Percentiles rank a stretch among this genome's conserved stretches.
These are phyloP conservation scores for Drosophila buzzatii DNA, from an alignment of 2,888 invertebrate genomes.

Conservation along the genomic window DNA sequence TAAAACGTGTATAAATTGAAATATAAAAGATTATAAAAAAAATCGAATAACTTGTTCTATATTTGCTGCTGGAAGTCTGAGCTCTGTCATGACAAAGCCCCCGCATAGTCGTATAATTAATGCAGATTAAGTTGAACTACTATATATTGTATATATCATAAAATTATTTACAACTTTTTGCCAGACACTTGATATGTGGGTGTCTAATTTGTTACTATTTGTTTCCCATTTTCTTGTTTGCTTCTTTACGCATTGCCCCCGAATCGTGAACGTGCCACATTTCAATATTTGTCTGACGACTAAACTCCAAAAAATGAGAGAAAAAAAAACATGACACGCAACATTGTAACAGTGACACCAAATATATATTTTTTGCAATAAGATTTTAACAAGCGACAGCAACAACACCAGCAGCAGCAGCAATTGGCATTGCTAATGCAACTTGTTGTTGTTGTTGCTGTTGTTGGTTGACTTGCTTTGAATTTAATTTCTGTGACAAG, in stretches of 20 bases:
- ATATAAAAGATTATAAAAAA: not conserved
- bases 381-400: conserved; percentile 47
- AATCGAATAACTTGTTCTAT: not conserved
- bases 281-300: conserved; percentile 27
- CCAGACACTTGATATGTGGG: conserved; percentile 16
- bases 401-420: conserved; percentile 12
- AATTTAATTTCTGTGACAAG: conserved; percentile 77
- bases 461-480: conserved; percentile 59
- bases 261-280: conserved; percentile 37
- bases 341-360: conserved; percentile 72
- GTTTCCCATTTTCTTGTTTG: not conserved
- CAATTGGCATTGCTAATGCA: conserved; percentile 62
- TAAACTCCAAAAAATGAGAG: conserved; percentile 22
- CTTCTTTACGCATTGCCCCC: conserved; percentile 50
- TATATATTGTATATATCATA: conserved; percentile 10
- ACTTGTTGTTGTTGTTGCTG: conserved; percentile 34
- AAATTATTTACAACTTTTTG: not conserved
- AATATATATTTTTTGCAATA: conserved; percentile 61
- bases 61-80: not conserved
- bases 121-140: not conserved
- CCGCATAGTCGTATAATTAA: conserved; percentile 2
- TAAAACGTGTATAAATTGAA: not conserved
- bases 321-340: conserved; percentile 59
- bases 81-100: conserved; percentile 1
- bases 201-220: conserved; percentile 31